Evolutionary conservation across 1,140 invertebrate species (phyloP).

Genomic region (Calliopsis andreniformis): DNA sequence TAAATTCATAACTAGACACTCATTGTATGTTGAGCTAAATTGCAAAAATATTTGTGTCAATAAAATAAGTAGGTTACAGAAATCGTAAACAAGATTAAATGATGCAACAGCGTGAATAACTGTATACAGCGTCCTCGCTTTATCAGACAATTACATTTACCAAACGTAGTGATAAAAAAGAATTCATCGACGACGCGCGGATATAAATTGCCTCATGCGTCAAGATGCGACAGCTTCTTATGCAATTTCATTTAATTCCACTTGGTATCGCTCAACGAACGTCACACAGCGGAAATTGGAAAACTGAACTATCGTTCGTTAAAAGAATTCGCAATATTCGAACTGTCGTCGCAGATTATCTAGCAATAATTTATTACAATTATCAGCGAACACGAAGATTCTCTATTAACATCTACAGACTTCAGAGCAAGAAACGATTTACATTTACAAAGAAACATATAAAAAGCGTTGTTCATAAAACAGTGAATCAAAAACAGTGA

Average conservation of each 20-base stretch:
- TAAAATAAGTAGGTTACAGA: too few species aligned
- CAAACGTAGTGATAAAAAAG: background rate
- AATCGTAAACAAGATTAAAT: too few species aligned
- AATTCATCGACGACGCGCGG: background rate
- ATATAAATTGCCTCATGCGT: background rate
- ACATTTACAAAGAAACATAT: too few species aligned
- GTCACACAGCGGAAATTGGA: background rate
- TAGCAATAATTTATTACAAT: too few species aligned
- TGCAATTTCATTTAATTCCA: conserved; percentile 21
- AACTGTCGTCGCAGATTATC: too few species aligned
- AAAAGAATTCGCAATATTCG: background rate
- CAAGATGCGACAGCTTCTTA: background rate
- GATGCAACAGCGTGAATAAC: background rate
- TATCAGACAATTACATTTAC: background rate
- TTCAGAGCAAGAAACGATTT: too few species aligned
- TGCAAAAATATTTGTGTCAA: background rate
- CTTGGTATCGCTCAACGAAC: conserved; percentile 5
- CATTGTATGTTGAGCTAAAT: too few species aligned
- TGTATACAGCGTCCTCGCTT: background rate
- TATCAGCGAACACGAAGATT: too few species aligned
- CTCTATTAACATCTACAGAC: too few species aligned
- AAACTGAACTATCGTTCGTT: background rate
- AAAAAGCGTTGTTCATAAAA: too few species aligned
- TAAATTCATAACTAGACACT: too few species aligned
- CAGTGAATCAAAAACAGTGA: too few species aligned